Evolutionary conservation across 1,140 invertebrate genomes (phyloP), one percentile per base, ranked within the genome.

Genomic region (Cydia pomonella): DNA sequence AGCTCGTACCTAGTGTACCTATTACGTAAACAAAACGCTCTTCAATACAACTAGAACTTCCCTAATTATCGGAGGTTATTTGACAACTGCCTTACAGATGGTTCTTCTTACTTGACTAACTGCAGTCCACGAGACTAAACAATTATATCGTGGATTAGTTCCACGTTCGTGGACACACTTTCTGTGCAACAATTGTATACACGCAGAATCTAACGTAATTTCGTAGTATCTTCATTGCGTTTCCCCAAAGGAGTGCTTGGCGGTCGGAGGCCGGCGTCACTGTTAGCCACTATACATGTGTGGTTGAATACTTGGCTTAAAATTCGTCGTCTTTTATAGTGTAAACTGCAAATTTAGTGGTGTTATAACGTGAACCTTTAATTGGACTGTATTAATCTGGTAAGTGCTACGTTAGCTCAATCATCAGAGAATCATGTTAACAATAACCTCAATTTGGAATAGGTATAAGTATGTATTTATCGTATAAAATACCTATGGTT

Each of bases 191-290:
- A 63, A 50, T 50, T 63, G 59, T 63, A 63, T 63, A 21, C 59
- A 63, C 59, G 59, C 59, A 63, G 59, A 63, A 63, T 63, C 23
- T 50, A 63, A 25, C 21, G 59, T 25, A 63, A 63, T 63, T 63
- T 63, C 21, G 59, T 63, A 63, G 13, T 23, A 63, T 63, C 59
- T 63, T 63, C 21, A 63, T 25, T 13, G 59, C 18, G 59, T 63
- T 63, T 63, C 59, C 59, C 59, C 59, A 63, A 63, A 63, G 7
- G 23, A 16, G 59, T n/a, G 59, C 59, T 50, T 50, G 47, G 5
- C 21, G 59, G n/a, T 23, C 21, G 10, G 59, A 5, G 53, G n/a
- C 53, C 21, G 59, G 2, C 13, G 23, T 2, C 59, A 25, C 21
- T 59, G 21, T 25, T 21, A 25, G 59, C 1, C 25, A 13, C 23